A percentile compares a stretch with the other conserved stretches of the same genome.
These are phyloP conservation scores for Nanger granti DNA, from an alignment of 2,113 vertebrate species.

Conservation along the genomic window DNA sequence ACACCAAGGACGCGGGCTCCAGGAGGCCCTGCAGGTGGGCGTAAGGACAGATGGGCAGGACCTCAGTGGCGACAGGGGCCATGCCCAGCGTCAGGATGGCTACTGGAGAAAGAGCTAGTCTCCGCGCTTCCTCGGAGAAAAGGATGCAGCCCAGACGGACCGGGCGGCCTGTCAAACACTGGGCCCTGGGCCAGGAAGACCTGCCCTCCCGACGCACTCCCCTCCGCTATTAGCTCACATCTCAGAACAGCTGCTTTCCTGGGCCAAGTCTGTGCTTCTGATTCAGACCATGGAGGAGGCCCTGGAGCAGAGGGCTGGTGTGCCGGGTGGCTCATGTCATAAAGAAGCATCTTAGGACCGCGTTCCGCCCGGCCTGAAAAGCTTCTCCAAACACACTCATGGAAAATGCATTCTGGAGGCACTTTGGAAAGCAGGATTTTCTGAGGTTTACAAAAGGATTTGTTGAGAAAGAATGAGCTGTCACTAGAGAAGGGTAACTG, in stretches of 20 bases:
- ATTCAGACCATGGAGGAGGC: not conserved
- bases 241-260: rapidly evolving
- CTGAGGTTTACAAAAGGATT: not conserved
- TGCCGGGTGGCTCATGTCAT: not conserved
- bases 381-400: not conserved
- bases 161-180: rapidly evolving
- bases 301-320: rapidly evolving
- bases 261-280: not conserved
- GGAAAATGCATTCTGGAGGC: not conserved
- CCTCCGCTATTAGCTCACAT: not conserved
- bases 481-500: not conserved
- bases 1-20: not conserved
- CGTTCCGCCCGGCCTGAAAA: rapidly evolving
- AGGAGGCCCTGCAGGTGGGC: not conserved
- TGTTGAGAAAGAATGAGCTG: not conserved
- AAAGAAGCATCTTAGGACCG: rapidly evolving
- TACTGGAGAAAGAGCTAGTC: not conserved
- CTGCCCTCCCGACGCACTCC: rapidly evolving
- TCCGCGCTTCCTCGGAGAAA: rapidly evolving
- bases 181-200: not conserved
- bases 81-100: rapidly evolving
- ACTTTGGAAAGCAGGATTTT: not conserved
- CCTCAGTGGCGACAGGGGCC: rapidly evolving
- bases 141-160: not conserved
- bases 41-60: rapidly evolving